Conservation (phyloP, 2,113 vertebrate species). For the Eonycteris spelaea region DNA sequence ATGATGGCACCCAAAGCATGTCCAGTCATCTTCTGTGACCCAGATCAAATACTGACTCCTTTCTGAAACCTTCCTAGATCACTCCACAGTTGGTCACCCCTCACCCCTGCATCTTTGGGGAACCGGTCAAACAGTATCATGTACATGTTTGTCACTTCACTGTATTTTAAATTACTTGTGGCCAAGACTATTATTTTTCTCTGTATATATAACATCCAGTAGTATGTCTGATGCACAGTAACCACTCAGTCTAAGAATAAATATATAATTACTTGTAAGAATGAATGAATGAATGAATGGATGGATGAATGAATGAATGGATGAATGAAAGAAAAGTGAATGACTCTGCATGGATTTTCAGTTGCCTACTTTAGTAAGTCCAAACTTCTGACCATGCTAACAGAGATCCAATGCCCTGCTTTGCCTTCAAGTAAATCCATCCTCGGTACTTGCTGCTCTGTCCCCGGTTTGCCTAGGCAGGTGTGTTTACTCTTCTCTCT, state of each 20-base stretch:
- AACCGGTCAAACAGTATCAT: too few relatives aligned
- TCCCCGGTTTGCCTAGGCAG: background rate
- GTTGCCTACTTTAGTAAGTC: background rate
- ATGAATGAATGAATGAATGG: background rate
- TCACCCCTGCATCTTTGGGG: background rate
- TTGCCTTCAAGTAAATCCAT: background rate
- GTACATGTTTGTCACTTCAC: background rate
- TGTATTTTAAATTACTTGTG: background rate
- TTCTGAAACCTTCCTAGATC: background rate
- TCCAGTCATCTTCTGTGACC: background rate
- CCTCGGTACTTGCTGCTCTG: background rate
- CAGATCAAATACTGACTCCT: background rate
- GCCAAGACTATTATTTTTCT: background rate
- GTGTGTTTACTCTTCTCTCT: background rate
- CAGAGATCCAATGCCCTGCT: background rate
- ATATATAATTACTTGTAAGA: background rate
- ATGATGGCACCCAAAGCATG: background rate
- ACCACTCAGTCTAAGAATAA: background rate
- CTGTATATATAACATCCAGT: background rate
- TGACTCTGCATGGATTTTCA: background rate
- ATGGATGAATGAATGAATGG: too few relatives aligned
- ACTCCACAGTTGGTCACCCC: background rate
- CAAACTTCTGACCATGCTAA: background rate
- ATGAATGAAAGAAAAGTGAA: background rate
- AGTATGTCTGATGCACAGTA: background rate